phyloP scores from a whole-genome alignment of 2,113 vertebrate genomes.

The Arenaria interpres region DNA sequence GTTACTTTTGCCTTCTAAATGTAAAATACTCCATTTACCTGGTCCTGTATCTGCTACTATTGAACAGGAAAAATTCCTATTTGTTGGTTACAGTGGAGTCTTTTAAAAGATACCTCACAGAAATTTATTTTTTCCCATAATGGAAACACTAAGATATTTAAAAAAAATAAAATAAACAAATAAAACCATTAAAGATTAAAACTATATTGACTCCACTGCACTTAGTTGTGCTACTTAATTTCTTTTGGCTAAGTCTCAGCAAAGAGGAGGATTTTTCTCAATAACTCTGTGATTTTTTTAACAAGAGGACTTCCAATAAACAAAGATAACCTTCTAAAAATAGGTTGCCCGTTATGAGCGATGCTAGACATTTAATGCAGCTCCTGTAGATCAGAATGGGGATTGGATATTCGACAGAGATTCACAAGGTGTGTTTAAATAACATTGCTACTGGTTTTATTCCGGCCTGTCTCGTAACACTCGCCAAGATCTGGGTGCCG shows the following conservation, averaged over 20 bases:
- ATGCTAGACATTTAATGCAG: background rate
- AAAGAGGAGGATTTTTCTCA: background rate
- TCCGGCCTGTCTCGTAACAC: rapidly evolving
- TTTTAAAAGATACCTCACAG: background rate
- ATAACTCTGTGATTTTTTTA: background rate
- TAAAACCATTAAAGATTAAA: background rate
- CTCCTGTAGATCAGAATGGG: background rate
- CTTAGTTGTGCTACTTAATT: background rate
- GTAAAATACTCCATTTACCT: background rate
- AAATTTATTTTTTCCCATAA: background rate
- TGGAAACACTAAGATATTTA: background rate
- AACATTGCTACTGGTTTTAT: too few species aligned
- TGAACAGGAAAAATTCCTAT: background rate
- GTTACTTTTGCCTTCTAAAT: background rate
- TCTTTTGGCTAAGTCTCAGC: background rate
- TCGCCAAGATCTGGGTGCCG: rapidly evolving
- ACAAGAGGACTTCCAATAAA: background rate
- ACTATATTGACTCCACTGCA: background rate
- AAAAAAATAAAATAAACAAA: background rate
- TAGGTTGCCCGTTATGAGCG: background rate
- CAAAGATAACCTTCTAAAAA: background rate
- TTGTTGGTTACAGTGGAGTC: background rate
- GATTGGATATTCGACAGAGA: rapidly evolving
- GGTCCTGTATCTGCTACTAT: background rate
- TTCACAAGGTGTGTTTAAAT: rapidly evolving